Conservation (phyloP, 2,888 invertebrate genomes). For the Hecatera dysodea region DNA sequence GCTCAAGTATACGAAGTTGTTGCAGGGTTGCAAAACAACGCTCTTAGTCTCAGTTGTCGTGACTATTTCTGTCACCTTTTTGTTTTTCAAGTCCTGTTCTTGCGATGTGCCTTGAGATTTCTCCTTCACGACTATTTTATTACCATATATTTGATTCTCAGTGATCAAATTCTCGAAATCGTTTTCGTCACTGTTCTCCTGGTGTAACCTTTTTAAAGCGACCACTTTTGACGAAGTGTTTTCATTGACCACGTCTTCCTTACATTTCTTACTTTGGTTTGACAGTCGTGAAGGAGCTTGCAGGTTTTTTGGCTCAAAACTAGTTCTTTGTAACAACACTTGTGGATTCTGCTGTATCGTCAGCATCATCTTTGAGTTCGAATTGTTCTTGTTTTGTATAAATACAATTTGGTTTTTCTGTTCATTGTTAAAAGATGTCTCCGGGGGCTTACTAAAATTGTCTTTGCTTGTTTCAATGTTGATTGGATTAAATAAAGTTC, state of each 20-base stretch:
- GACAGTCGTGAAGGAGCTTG: slow-evolving; percentile 88
- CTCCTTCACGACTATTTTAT: slow-evolving; percentile 91
- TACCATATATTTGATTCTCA: slow-evolving; percentile 90
- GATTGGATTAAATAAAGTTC: slow-evolving; percentile 76
- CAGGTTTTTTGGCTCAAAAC: slow-evolving; percentile 87
- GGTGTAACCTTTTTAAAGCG: slow-evolving; percentile 86
- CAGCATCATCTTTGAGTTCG: slow-evolving; percentile 83
- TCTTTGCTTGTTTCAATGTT: slow-evolving; percentile 78
- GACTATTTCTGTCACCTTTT: slow-evolving; percentile 74
- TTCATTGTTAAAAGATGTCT: slow-evolving; percentile 75
- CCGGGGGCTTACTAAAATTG: slow-evolving; percentile 78
- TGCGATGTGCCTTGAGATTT: slow-evolving; percentile 85
- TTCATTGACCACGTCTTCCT: slow-evolving; percentile 82
- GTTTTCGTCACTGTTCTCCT: slow-evolving; percentile 88
- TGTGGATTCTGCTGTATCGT: slow-evolving; percentile 85
- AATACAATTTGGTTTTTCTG: slow-evolving; percentile 85
- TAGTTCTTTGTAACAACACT: slow-evolving; percentile 82
- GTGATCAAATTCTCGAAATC: slow-evolving; percentile 90
- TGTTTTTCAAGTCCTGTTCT: slow-evolving; percentile 83
- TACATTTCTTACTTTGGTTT: slow-evolving; percentile 84
- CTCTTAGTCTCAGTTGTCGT: slow-evolving; percentile 79
- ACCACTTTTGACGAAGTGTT: slow-evolving; percentile 85
- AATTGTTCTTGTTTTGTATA: slow-evolving; percentile 81
- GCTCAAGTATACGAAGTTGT: slow-evolving; percentile 85
- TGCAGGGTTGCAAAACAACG: slow-evolving; percentile 80